phyloP scores from a whole-genome alignment of 2,113 vertebrate species.

The Furnarius figulus region DNA sequence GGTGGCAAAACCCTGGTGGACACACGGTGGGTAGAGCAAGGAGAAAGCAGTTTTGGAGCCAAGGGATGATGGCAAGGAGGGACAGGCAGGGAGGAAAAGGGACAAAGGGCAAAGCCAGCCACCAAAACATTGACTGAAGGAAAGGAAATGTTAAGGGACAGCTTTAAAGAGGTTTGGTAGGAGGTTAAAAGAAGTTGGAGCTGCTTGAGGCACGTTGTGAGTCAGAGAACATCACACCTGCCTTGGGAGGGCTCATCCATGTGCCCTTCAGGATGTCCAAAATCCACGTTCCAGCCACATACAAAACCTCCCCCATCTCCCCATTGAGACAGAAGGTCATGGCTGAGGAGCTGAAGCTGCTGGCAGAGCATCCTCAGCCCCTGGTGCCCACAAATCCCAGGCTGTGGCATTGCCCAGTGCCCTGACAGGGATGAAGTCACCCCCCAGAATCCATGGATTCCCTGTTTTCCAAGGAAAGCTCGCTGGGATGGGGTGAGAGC shows the following conservation, averaged over 20 bases:
- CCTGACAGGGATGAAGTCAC: not conserved
- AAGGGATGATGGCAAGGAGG: not conserved
- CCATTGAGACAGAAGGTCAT: not conserved
- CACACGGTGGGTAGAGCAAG: not conserved
- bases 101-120: not conserved
- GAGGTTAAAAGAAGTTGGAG: not conserved
- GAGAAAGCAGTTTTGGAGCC: not conserved
- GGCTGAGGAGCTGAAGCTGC: not conserved
- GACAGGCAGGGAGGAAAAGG: not conserved
- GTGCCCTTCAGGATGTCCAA: not conserved
- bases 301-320: accelerated
- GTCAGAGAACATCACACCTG: not conserved
- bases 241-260: not conserved
- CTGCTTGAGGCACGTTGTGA: not conserved
- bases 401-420: not conserved
- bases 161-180: not conserved
- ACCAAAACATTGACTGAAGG: not conserved
- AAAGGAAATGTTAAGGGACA: not conserved
- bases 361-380: not conserved
- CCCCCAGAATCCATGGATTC: not conserved
- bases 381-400: not conserved
- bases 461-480: not conserved
- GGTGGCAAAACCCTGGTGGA: not conserved
- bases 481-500: not conserved
- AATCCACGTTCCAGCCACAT: accelerated